phyloP scores from a whole-genome alignment of 2,797 vertebrate genomes.

The Heteromormyrus szaboi region DNA sequence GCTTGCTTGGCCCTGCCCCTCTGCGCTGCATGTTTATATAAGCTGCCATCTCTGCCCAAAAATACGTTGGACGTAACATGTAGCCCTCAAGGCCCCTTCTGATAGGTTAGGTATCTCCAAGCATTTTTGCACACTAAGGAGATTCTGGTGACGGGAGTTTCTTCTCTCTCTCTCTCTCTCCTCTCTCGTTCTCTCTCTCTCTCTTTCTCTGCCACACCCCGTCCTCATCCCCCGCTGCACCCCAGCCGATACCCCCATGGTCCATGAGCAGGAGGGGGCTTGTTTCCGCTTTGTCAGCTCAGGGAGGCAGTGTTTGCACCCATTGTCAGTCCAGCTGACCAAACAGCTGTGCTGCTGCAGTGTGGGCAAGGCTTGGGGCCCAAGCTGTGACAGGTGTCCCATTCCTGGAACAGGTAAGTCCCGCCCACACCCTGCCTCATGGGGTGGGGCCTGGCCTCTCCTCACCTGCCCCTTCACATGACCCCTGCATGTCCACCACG shows the following conservation, averaged over 20 bases:
- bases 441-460: background rate
- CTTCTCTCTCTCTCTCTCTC: conserved; percentile 39
- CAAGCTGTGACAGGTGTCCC: conserved; percentile 89
- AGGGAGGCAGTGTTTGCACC: conserved; percentile 90
- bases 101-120: background rate
- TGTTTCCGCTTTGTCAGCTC: conserved; percentile 92
- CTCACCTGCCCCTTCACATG: background rate
- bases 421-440: conserved; percentile 11
- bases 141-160: conserved; percentile 51
- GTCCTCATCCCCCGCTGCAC: conserved; percentile 40
- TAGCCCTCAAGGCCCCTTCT: background rate
- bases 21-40: conserved; percentile 5
- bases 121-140: conserved; percentile 15
- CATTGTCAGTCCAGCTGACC: conserved; percentile 91
- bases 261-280: conserved; percentile 88
- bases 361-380: conserved; percentile 97
- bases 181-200: conserved; percentile 39
- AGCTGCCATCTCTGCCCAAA: background rate
- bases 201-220: conserved; percentile 40
- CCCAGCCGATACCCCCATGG: conserved; percentile 75
- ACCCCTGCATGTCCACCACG: background rate
- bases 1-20: background rate
- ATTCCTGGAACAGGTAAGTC: conserved; percentile 90
- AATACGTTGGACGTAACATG: conserved; percentile 16
- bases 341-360: conserved; percentile 99